Percentiles rank a stretch among this genome's conserved stretches.
These are phyloP conservation scores for Echeneis naucrates DNA, from an alignment of 2,797 vertebrate genomes.

Conservation along the genomic window DNA sequence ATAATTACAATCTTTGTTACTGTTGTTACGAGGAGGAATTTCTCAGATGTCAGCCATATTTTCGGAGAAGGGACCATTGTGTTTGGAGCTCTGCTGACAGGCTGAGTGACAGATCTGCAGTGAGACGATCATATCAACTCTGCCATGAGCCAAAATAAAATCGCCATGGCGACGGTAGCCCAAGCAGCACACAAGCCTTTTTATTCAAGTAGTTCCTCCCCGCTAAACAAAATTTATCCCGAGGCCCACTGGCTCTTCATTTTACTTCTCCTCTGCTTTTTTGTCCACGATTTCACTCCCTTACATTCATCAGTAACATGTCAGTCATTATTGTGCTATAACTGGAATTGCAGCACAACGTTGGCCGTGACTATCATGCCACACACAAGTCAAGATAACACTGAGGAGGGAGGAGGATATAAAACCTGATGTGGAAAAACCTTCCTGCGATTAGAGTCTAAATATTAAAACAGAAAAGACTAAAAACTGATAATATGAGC, in stretches of 20 bases:
- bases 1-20: constrained; percentile 66
- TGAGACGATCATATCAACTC: constrained; percentile 59
- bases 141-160: constrained; percentile 67
- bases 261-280: background rate
- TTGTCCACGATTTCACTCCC: background rate
- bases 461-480: no score
- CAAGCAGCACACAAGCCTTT: constrained; percentile 41
- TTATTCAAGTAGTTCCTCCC: constrained; percentile 36
- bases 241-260: background rate
- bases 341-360: constrained; percentile 10
- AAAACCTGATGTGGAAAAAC: constrained; percentile 12
- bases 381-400: constrained; percentile 8
- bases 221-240: constrained; percentile 18
- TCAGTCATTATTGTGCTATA: constrained; percentile 46
- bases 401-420: constrained; percentile 2
- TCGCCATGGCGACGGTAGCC: constrained; percentile 71
- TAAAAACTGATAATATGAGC: background rate
- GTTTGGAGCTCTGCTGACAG: constrained; percentile 64
- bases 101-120: constrained; percentile 69
- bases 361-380: background rate
- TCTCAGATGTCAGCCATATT: constrained; percentile 69
- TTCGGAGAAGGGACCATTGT: constrained; percentile 58
- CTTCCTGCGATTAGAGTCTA: background rate
- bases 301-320: constrained; percentile 58
- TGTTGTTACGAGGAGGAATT: constrained; percentile 49